phyloP scores from a whole-genome alignment of 2,113 vertebrate genomes.

The Sinocyclocheilus anshuiensis region DNA sequence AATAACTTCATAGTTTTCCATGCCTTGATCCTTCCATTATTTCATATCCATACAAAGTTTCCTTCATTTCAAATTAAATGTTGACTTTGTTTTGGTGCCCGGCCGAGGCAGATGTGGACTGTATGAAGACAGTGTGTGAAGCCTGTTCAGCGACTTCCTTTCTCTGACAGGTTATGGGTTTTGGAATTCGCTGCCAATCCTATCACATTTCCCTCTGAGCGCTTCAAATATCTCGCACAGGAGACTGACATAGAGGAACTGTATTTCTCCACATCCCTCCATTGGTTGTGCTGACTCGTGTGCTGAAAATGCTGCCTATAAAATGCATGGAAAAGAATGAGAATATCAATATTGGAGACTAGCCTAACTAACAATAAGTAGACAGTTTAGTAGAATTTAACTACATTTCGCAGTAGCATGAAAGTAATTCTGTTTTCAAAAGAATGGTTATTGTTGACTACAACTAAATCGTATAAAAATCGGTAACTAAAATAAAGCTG shows the following conservation, averaged over 20 bases:
- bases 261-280: neutral
- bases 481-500: too few species aligned
- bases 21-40: slow-evolving; percentile 40
- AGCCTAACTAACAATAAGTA: neutral
- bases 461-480: too few species aligned
- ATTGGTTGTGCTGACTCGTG: neutral
- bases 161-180: slow-evolving; percentile 27
- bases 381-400: neutral
- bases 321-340: neutral
- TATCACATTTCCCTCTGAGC: slow-evolving; percentile 34
- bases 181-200: slow-evolving; percentile 18
- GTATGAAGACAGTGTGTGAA: slow-evolving; percentile 23
- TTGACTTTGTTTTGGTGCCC: slow-evolving; percentile 69
- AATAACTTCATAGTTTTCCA: slow-evolving; percentile 39
- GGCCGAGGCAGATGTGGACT: slow-evolving; percentile 46
- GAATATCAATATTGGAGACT: neutral
- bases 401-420: neutral
- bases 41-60: slow-evolving; percentile 51
- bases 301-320: neutral
- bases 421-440: neutral
- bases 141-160: slow-evolving; percentile 6
- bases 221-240: neutral
- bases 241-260: neutral
- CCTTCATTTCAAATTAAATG: slow-evolving; percentile 64
- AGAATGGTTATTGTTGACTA: neutral